Evolutionary conservation across 1,140 invertebrate species (phyloP).

Genomic region (Telenomus remus): DNA sequence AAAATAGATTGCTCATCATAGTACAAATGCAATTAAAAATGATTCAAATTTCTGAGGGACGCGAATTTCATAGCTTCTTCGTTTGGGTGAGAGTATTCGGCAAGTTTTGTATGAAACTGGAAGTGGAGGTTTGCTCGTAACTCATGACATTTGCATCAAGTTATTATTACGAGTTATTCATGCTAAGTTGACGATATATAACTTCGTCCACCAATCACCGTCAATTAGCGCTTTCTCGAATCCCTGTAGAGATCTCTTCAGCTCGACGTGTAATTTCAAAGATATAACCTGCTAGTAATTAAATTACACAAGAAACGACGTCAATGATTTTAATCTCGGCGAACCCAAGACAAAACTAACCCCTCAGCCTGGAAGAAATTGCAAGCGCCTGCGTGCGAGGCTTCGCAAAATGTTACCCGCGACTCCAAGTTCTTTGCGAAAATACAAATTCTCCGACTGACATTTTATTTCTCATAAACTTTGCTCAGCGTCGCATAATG

Average conservation of each 20-base stretch:
- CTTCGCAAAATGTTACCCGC: too few species aligned
- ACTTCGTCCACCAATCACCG: slow-evolving; percentile 60
- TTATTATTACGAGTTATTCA: slow-evolving; percentile 60
- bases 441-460: too few species aligned
- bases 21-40: slow-evolving; percentile 48
- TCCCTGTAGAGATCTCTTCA: slow-evolving; percentile 49
- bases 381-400: too few species aligned
- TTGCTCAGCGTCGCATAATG: too few species aligned
- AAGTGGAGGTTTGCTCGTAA: slow-evolving; percentile 54
- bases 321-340: slow-evolving; percentile 58
- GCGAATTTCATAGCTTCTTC: slow-evolving; percentile 44
- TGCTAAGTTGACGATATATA: slow-evolving; percentile 59
- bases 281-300: slow-evolving; percentile 54
- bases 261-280: slow-evolving; percentile 54
- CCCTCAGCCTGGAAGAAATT: too few species aligned
- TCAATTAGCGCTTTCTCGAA: slow-evolving; percentile 59
- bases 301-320: slow-evolving; percentile 59
- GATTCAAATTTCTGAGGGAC: slow-evolving; percentile 50
- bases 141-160: slow-evolving; percentile 59
- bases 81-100: slow-evolving; percentile 48
- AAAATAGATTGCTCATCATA: background rate
- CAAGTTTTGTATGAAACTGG: slow-evolving; percentile 49
- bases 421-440: too few species aligned
- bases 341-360: slow-evolving; percentile 36
- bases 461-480: too few species aligned